A percentile compares a stretch with the other conserved stretches of the same genome.
Evolutionary conservation across 2,797 vertebrate genomes (phyloP).

Genomic region (Anomalospiza imberbis): DNA sequence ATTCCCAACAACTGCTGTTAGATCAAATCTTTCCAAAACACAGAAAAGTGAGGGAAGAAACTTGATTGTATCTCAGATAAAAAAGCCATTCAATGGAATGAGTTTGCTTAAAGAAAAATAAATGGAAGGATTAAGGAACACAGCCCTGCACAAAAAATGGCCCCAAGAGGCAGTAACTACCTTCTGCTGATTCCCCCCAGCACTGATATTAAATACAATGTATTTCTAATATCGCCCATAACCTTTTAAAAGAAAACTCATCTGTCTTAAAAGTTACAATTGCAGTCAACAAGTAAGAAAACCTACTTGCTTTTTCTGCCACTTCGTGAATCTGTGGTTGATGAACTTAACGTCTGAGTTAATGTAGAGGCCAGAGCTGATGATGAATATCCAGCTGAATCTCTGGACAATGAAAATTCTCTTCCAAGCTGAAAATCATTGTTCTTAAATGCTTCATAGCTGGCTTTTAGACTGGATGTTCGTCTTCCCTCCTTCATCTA

Average conservation of each 20-base stretch:
- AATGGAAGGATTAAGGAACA: neutral
- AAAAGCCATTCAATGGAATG: neutral
- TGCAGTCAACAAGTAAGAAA: neutral
- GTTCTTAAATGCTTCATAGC: slow-evolving; percentile 98
- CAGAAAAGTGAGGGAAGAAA: neutral
- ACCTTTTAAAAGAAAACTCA: neutral
- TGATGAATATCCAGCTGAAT: slow-evolving; percentile 83
- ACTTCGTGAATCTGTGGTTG: slow-evolving; percentile 86
- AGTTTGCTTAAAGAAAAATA: neutral
- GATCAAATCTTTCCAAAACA: neutral
- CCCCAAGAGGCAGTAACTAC: neutral
- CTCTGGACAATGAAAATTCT: slow-evolving; percentile 89
- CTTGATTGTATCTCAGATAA: neutral
- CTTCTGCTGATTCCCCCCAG: neutral
- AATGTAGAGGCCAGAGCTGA: slow-evolving; percentile 94
- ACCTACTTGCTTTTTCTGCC: slow-evolving; percentile 97
- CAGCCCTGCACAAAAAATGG: neutral
- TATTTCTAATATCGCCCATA: neutral
- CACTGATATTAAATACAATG: neutral
- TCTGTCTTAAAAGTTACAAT: neutral
- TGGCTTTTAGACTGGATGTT: slow-evolving; percentile 96
- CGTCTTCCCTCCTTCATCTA: slow-evolving; percentile 98
- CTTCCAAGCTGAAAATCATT: slow-evolving; percentile 95
- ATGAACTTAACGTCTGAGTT: slow-evolving; percentile 87
- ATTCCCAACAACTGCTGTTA: neutral